Percentiles rank a stretch among this genome's conserved stretches.
phyloP scores from a whole-genome alignment of 2,888 invertebrate genomes.

The Aricia artaxerxes region DNA sequence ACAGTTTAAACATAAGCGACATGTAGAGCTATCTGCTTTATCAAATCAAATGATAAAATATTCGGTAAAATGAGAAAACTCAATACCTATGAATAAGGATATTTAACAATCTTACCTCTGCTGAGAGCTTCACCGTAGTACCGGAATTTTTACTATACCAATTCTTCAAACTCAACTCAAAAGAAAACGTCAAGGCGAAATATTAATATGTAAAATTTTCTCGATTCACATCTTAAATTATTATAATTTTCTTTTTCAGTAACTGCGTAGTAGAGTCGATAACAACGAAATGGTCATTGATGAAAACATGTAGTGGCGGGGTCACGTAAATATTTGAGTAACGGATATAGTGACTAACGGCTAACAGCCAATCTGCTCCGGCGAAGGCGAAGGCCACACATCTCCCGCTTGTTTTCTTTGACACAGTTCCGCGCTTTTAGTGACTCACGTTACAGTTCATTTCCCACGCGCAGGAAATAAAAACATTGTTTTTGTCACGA shows the following conservation, averaged over 20 bases:
- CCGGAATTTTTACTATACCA: no score
- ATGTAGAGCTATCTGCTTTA: background rate
- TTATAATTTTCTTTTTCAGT: background rate
- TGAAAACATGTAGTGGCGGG: constrained; percentile 34
- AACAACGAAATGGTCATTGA: constrained; percentile 37
- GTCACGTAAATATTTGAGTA: constrained; percentile 19
- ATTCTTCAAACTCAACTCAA: background rate
- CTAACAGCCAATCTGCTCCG: background rate
- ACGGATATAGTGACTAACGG: constrained; percentile 20
- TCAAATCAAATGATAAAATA: no score
- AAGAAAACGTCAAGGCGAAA: background rate
- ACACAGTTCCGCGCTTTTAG: constrained; percentile 41
- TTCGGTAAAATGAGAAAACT: no score
- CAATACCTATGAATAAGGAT: no score
- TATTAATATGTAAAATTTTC: background rate
- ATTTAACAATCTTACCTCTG: no score
- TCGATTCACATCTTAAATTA: background rate
- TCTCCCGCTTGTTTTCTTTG: constrained; percentile 42
- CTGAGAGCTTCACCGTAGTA: background rate
- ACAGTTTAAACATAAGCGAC: no score
- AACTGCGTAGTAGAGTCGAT: background rate
- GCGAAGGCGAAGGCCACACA: constrained; percentile 41
- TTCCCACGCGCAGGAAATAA: constrained; percentile 31
- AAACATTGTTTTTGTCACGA: constrained; percentile 27
- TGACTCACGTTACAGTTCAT: constrained; percentile 43